Percentiles rank a stretch among this genome's conserved stretches.
Evolutionary conservation across 2,797 vertebrate genomes (phyloP).

Genomic region (Pipistrellus nathusii): DNA sequence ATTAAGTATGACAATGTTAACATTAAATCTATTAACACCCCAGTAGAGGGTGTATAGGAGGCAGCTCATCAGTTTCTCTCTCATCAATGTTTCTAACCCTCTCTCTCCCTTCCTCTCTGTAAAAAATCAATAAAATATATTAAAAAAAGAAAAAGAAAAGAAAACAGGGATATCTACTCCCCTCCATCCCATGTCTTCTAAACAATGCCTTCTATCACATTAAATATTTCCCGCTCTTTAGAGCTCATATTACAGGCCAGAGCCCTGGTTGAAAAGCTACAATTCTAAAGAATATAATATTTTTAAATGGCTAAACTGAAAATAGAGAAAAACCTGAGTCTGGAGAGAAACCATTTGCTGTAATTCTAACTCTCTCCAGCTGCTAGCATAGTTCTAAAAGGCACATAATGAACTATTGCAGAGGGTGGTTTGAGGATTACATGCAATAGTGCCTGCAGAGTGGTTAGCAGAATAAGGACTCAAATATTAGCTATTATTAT

Average conservation of each 20-base stretch:
- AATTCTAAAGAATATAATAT: constrained; percentile 6
- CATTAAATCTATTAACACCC: not conserved
- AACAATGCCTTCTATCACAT: not conserved
- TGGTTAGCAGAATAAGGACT: constrained; percentile 14
- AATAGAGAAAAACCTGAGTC: not conserved
- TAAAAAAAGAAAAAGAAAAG: no score
- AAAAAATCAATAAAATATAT: no score
- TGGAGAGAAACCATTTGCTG: constrained; percentile 22
- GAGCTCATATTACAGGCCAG: not conserved
- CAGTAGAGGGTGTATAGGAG: no score
- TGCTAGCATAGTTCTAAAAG: constrained; percentile 40
- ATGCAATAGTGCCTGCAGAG: not conserved
- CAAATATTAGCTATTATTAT: not conserved
- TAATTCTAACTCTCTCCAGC: constrained; percentile 6
- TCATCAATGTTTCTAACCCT: no score
- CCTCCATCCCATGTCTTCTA: not conserved
- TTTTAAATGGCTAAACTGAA: constrained; percentile 48
- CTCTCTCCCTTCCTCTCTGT: no score
- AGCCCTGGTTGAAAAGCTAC: not conserved
- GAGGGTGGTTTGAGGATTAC: not conserved
- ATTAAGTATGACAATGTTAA: not conserved
- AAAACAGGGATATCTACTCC: not conserved
- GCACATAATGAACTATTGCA: constrained; percentile 4
- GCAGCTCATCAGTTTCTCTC: no score
- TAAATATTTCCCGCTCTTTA: not conserved